A percentile compares a stretch with the other conserved stretches of the same genome.
Evolutionary conservation across 1,140 invertebrate species (phyloP).

Genomic region (Plodia interpunctella): DNA sequence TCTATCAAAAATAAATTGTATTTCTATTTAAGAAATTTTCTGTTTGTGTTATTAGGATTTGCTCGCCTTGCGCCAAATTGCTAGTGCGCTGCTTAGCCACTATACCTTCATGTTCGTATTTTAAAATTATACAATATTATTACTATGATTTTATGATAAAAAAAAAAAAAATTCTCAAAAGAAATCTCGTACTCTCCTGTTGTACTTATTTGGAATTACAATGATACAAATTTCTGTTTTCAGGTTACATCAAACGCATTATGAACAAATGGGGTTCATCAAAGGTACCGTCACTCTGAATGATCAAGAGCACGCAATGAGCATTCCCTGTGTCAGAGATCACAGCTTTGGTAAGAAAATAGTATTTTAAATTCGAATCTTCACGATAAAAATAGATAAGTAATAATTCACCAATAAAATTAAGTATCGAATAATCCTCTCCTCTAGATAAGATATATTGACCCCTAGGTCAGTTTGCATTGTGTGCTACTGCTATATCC

Average conservation of each 20-base stretch:
- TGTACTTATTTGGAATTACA: neutral
- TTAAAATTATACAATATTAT: too few species aligned
- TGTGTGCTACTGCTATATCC: too few species aligned
- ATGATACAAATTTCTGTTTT: slow-evolving; percentile 41
- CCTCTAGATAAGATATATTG: neutral
- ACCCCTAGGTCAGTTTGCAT: too few species aligned
- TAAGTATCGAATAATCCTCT: slow-evolving; percentile 11
- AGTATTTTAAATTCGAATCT: neutral
- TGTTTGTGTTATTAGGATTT: too few species aligned
- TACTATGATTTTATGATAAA: too few species aligned
- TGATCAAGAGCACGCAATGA: slow-evolving; percentile 64
- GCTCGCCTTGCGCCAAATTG: too few species aligned
- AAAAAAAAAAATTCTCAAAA: neutral
- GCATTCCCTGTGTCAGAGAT: slow-evolving; percentile 78
- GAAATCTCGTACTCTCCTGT: neutral
- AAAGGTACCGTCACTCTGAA: slow-evolving; percentile 75
- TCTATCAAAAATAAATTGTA: too few species aligned
- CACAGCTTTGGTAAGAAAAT: slow-evolving; percentile 78
- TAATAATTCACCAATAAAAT: too few species aligned
- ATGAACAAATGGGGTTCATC: slow-evolving; percentile 82
- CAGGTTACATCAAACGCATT: slow-evolving; percentile 85
- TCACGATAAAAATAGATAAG: too few species aligned
- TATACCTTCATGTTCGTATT: too few species aligned
- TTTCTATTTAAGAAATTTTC: too few species aligned
- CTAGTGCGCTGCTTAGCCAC: too few species aligned